Evolutionary conservation across 1,140 invertebrate species (phyloP).

Genomic region (Leucophenga varia): DNA sequence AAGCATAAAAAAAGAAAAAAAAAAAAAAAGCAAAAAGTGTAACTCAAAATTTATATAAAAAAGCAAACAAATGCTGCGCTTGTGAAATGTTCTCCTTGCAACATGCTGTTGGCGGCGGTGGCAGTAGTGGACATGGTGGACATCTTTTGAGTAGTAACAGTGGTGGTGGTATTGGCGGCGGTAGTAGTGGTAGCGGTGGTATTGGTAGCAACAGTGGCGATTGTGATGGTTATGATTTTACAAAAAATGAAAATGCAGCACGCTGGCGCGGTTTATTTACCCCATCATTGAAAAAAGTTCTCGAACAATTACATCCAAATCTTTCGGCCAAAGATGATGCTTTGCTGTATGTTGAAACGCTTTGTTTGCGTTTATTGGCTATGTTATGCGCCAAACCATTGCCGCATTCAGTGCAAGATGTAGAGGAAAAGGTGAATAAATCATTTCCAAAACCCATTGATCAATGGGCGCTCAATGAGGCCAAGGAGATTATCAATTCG

Average conservation of each 20-base stretch:
- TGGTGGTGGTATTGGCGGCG: slow-evolving; percentile 27
- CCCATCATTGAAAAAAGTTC: slow-evolving; percentile 76
- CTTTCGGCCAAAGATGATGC: slow-evolving; percentile 87
- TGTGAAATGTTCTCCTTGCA: slow-evolving; percentile 39
- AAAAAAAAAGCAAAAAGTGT: too few species aligned
- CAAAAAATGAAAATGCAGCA: slow-evolving; percentile 79
- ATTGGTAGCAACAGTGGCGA: slow-evolving; percentile 20
- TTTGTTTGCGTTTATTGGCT: slow-evolving; percentile 84
- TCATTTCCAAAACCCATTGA: slow-evolving; percentile 93
- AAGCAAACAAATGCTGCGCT: too few species aligned
- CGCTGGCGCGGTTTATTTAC: slow-evolving; percentile 91
- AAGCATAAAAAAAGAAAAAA: too few species aligned
- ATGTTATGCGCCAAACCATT: slow-evolving; percentile 86
- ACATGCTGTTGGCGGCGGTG: slow-evolving; percentile 9
- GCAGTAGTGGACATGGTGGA: slow-evolving; percentile 17
- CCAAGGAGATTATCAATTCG: slow-evolving; percentile 78
- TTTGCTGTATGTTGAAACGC: slow-evolving; percentile 87
- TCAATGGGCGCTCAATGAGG: slow-evolving; percentile 87
- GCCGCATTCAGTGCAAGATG: slow-evolving; percentile 79
- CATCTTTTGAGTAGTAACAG: too few species aligned
- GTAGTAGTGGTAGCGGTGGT: slow-evolving; percentile 6
- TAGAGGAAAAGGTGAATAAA: slow-evolving; percentile 86
- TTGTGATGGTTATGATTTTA: slow-evolving; percentile 77
- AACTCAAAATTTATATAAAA: too few species aligned
- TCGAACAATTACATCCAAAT: slow-evolving; percentile 87